phyloP scores from a whole-genome alignment of 1,140 invertebrate species.

The Alviniconcha marisindica region DNA sequence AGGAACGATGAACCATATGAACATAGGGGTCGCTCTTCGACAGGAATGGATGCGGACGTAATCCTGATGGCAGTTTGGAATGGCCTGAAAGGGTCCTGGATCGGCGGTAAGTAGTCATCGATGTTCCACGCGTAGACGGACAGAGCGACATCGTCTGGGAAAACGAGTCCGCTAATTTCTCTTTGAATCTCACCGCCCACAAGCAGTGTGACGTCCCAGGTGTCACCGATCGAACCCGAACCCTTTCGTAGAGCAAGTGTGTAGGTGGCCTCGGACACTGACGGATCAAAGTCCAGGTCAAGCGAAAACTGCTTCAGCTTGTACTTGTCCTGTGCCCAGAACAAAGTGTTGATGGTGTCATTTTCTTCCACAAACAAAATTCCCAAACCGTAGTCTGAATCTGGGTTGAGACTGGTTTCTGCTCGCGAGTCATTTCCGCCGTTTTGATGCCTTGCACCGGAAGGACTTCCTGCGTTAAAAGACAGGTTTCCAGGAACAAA shows the following conservation, averaged over 20 bases:
- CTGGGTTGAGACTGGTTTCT: not conserved
- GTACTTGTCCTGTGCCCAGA: constrained; percentile 12
- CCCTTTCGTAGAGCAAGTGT: no score
- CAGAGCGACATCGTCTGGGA: not conserved
- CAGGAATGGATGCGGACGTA: constrained; percentile 11
- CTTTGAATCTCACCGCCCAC: not conserved
- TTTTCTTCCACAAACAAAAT: not conserved
- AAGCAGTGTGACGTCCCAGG: not conserved
- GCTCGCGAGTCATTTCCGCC: not conserved
- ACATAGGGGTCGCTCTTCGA: constrained; percentile 28
- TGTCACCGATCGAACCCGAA: no score
- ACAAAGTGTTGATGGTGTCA: not conserved
- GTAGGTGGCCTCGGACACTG: no score
- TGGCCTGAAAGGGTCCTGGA: constrained; percentile 27
- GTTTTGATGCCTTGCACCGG: not conserved
- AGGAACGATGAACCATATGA: constrained; percentile 46
- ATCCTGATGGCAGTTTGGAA: constrained; percentile 30
- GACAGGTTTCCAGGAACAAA: not conserved
- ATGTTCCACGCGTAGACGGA: not conserved
- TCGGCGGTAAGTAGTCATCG: not conserved
- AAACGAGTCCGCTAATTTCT: not conserved
- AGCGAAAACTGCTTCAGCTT: not conserved
- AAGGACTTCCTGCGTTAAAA: not conserved
- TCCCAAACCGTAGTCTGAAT: not conserved
- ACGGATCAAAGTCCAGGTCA: not conserved